phyloP scores from a whole-genome alignment of 1,140 invertebrate species.

The Euura saliciscinereae region DNA sequence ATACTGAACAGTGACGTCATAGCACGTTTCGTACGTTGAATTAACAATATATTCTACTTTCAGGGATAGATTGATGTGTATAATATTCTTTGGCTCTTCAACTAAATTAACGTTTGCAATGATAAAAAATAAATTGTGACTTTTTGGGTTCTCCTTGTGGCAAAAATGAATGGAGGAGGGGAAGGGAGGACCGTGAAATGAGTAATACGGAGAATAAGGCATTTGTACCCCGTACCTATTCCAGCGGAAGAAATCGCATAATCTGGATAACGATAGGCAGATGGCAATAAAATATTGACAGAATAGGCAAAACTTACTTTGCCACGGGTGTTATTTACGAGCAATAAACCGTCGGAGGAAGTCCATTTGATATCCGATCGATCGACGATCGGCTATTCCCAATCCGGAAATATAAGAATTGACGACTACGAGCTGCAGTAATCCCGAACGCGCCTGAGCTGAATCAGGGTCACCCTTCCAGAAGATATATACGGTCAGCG shows the following conservation, averaged over 20 bases:
- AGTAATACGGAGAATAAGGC: not conserved
- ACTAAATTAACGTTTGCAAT: too few species aligned
- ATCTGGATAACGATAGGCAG: slow-evolving; percentile 9
- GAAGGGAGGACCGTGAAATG: not conserved
- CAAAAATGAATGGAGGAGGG: too few species aligned
- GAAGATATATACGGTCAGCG: not conserved
- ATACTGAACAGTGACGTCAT: too few species aligned
- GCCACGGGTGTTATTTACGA: slow-evolving; percentile 13
- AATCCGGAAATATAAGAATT: slow-evolving; percentile 7
- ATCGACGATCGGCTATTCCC: not conserved
- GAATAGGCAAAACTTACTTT: not conserved
- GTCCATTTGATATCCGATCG: not conserved
- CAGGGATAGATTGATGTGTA: too few species aligned
- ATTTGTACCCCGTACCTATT: not conserved
- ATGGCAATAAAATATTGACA: slow-evolving; percentile 13
- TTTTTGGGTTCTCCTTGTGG: too few species aligned
- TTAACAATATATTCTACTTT: too few species aligned
- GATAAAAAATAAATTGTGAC: too few species aligned
- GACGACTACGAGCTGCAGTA: not conserved
- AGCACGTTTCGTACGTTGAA: too few species aligned
- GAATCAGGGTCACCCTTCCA: not conserved
- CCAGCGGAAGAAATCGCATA: not conserved
- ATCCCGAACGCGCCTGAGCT: not conserved
- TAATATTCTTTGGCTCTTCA: too few species aligned
- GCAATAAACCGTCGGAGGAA: slow-evolving; percentile 11